Base-by-base conservation (phyloP, 2,113 vertebrate species). In the Seriola aureovittata region DNA sequence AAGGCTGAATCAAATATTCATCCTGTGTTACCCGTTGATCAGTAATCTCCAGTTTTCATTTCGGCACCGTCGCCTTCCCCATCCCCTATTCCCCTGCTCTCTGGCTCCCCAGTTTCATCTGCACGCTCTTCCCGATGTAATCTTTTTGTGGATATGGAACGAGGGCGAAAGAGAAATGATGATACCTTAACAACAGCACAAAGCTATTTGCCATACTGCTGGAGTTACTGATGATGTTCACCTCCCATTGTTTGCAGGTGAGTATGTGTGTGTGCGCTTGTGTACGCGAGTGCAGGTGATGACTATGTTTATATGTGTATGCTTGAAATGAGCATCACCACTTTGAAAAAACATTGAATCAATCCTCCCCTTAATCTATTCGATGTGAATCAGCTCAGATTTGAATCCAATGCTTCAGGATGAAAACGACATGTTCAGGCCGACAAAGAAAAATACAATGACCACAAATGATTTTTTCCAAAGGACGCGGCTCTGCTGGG, bases 41-140 rank as follows among this genome's bases (percentile, higher is more conserved):
- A 65, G 90, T 91, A 92, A 94, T 92, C 93, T 93, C 90, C 87
- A 52, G 23, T 89, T 93, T 93, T 93, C 92, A 92, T 93, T 93
- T 89, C 6, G 3, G 50, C 6, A 25, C 78, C n/a, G 71, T 74
- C 54, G 17, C 84, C 72, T 55, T 32, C 67, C 40, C 81, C 44
- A 68, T 75, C 74, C 42, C 69, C 32, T 42, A 13, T 57, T 66
- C 81, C 69, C 70, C 42, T 46, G 67, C 82, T 84, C 84, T 64
- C 81, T 67, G 25, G 79, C 72, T 77, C 88, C 67, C 70, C 25
- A 9, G 68, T 82, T 90, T 85, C 74, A 87, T 90, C 85, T 59
- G 78, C 74, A 66, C 16, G 36, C 74, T 80, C 70, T 72, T 74
- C 66, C 46, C 8, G 54, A 90, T 91, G 77, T 85, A 88, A 94